Evolutionary conservation across 2,797 vertebrate genomes (phyloP), one percentile per base, ranked within the genome.

Genomic region (Pogoniulus pusillus): DNA sequence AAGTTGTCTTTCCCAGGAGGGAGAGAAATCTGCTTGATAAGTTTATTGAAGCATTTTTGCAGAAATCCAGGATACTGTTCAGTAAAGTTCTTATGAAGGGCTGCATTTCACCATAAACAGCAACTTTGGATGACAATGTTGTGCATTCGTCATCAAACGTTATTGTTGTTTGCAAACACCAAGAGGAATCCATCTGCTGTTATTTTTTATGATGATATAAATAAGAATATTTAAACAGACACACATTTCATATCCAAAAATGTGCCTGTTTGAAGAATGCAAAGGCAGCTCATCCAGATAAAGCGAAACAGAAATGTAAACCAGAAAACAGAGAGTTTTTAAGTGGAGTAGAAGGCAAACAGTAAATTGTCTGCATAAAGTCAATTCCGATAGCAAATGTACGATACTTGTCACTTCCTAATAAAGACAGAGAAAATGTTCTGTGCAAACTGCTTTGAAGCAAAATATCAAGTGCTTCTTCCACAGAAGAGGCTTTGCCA

Each of bases 21-120:
- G 55, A 94, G 84, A 93, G 76, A 89, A 90, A 80, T 83, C 70
- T 69, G 34, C 0, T 0, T 75, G 82, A 87, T 59, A 83, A 73
- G 45, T 88, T 89, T 86, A 91, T 70, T 75, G 85, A 88, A 84
- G 57, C 69, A 47, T 72, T 93, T 73, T 70, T 89, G 51, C 76
- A 72, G 63, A 89, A 94, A 94, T 80, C 43, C 13, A 24, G 54
- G 66, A 43, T 85, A 47, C 32, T 53, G 27, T 57, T 94, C 73
- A 63, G 27, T 20, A 51, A 85, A 85, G 41, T 63, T 87, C 65
- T 85, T 91, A 85, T 66, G 85, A 92, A 89, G 81, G 76, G 55
- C 41, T 5, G 9, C 86, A 63, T 89, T 93, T 77, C 69, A 82
- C 62, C 65, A 85, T 75, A 87, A 91, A 63, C 29, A 75, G 80